These are phyloP conservation scores for Pangasius sanitwongsei DNA, from an alignment of 2,797 vertebrate genomes.

Conservation along the genomic window DNA sequence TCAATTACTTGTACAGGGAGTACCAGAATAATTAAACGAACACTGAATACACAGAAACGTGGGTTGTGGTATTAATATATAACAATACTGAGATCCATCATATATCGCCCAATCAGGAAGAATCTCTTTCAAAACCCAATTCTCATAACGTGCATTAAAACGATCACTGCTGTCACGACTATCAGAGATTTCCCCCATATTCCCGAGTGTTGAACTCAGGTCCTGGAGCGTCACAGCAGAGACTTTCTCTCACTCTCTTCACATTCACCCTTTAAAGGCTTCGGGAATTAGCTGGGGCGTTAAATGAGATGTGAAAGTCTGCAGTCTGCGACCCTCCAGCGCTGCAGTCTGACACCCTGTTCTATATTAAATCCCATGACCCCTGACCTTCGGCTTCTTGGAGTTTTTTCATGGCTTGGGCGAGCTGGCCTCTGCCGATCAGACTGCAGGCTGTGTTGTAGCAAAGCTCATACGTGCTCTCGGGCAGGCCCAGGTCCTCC, in stretches of 20 bases:
- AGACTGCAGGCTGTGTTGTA: conserved; percentile 92
- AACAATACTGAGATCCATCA: too few species aligned
- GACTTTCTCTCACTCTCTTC: neutral
- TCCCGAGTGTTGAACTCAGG: neutral
- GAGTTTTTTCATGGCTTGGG: conserved; percentile 87
- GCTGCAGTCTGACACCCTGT: neutral
- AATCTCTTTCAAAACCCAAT: too few species aligned
- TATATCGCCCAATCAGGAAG: too few species aligned
- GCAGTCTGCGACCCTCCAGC: neutral
- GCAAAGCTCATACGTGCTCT: conserved; percentile 93
- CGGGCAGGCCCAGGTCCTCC: conserved; percentile 91
- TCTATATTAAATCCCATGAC: neutral
- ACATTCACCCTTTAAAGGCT: neutral
- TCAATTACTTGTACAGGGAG: neutral
- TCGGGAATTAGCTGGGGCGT: neutral
- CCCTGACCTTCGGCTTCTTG: conserved; percentile 89
- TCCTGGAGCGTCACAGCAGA: neutral
- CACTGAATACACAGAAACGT: neutral
- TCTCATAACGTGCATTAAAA: too few species aligned
- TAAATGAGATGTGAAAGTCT: neutral
- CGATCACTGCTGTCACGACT: neutral
- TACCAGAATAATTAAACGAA: neutral
- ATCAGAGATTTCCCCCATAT: neutral
- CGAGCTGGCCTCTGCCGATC: conserved; percentile 88
- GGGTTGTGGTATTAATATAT: too few species aligned